Percentiles rank a stretch among this genome's conserved stretches.
phyloP scores from a whole-genome alignment of 1,140 invertebrate genomes.

The Lepidotrigona ventralis region DNA sequence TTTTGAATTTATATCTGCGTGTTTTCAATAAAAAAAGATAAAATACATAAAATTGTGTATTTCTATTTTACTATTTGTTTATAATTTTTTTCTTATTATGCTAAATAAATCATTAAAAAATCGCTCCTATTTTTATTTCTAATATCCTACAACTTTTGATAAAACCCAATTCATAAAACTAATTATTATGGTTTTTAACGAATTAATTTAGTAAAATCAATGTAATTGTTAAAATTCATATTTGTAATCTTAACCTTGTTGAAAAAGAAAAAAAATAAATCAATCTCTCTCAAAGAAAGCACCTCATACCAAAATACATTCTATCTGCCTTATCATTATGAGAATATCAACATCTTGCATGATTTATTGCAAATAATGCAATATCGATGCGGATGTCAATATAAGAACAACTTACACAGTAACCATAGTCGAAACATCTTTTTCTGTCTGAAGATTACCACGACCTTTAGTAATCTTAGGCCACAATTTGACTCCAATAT shows the following conservation, averaged over 20 bases:
- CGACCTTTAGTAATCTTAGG: constrained; percentile 55
- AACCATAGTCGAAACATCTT: constrained; percentile 32
- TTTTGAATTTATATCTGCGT: background rate
- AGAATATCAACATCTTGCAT: background rate
- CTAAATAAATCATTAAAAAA: background rate
- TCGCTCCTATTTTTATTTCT: background rate
- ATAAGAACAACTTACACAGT: background rate
- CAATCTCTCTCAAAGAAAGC: background rate
- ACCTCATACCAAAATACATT: background rate
- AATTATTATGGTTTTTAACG: background rate
- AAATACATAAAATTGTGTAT: background rate
- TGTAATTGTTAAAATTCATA: background rate
- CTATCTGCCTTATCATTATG: background rate
- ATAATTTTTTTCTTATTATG: background rate
- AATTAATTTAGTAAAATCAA: background rate
- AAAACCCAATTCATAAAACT: background rate
- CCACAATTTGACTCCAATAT: constrained; percentile 49
- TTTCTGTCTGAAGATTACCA: constrained; percentile 34
- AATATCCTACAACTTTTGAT: background rate
- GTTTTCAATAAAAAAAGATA: background rate
- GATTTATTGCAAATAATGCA: constrained; percentile 36
- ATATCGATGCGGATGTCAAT: constrained; percentile 20
- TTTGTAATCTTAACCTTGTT: background rate
- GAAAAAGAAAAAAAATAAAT: background rate
- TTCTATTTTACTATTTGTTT: background rate